Base-by-base conservation (phyloP, 2,888 invertebrate species). In the Venusia cambrica region DNA sequence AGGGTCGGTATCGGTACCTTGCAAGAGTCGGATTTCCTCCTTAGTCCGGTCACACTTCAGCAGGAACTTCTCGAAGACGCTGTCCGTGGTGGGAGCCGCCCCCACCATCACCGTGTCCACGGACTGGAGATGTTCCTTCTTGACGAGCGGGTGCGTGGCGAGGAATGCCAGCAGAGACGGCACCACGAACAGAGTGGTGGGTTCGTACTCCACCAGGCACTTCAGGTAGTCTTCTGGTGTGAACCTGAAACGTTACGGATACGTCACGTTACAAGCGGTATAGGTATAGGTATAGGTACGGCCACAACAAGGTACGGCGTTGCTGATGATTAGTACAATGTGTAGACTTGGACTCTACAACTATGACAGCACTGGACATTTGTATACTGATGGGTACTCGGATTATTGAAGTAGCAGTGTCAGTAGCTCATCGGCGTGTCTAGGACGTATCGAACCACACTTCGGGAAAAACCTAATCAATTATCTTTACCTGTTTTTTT, bases 151-250 rank as follows among this genome's bases (percentile, higher is more conserved):
- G 68, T 93, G 92, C 7, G 92, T 91, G 0, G 92, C 92, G 36
- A 96, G 68, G 72, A 94, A 94, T 1, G 93, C 83, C 7, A 94
- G 73, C 3, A 96, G 77, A 0, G 95, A 94, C 0, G 96, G 95
- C 1, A 95, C 95, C 1, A 93, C 89, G 57, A 92, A 92, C 9
- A 93, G 57, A 1, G 88, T 83, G 0, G 88, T 88, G 0, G 93
- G 92, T 58, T 88, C 75, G 62, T 90, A 90, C 49, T 90, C 87
- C 5, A 77, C 70, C 12, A 93, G 63, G 31, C 91, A 90, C 54
- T 90, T 90, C 2, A 94, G 76, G 68, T 93, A 95, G 48, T 90
- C 90, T 51, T 92, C 91, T 1, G 94, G 92, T 0, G 92, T 91
- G 59, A 95, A 95, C 61, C 88, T 89, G 54, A 3, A 58, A 57